Evolutionary conservation across 2,113 vertebrate species (phyloP).

Genomic region (Ursus arctos): DNA sequence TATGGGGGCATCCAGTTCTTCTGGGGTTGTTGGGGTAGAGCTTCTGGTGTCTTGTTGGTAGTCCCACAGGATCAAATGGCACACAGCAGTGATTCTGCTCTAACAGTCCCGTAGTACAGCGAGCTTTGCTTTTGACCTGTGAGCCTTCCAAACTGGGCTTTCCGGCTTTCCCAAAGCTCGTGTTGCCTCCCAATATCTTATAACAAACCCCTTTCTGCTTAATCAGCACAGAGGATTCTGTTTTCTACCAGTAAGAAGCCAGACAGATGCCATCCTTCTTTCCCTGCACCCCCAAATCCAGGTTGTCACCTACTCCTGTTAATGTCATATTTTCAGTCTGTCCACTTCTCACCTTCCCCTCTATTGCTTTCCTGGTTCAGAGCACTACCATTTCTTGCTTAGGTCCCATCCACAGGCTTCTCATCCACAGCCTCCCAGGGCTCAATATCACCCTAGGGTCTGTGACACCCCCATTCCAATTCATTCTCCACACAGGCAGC

Average conservation of each 20-base stretch:
- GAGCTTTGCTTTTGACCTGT: not conserved
- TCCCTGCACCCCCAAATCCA: not conserved
- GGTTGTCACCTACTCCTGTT: not conserved
- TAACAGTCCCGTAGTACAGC: accelerated
- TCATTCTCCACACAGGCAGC: not conserved
- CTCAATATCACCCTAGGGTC: not conserved
- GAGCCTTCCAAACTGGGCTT: not conserved
- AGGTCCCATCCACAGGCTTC: not conserved
- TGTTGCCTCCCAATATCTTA: not conserved
- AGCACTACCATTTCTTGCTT: not conserved
- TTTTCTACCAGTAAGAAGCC: not conserved
- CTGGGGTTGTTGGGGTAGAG: not conserved
- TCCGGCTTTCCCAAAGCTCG: not conserved
- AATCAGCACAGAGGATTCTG: not conserved
- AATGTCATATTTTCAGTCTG: not conserved
- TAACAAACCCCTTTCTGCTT: not conserved
- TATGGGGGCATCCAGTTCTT: not conserved
- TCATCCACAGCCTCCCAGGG: not conserved
- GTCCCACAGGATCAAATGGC: not conserved
- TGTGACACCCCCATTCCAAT: not conserved
- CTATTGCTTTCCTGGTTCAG: not conserved
- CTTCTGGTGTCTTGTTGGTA: not conserved
- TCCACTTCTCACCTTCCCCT: not conserved
- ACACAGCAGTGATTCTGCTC: not conserved
- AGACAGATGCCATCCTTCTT: not conserved